phyloP scores from a whole-genome alignment of 2,113 vertebrate species.

The Glaucomys volans region DNA sequence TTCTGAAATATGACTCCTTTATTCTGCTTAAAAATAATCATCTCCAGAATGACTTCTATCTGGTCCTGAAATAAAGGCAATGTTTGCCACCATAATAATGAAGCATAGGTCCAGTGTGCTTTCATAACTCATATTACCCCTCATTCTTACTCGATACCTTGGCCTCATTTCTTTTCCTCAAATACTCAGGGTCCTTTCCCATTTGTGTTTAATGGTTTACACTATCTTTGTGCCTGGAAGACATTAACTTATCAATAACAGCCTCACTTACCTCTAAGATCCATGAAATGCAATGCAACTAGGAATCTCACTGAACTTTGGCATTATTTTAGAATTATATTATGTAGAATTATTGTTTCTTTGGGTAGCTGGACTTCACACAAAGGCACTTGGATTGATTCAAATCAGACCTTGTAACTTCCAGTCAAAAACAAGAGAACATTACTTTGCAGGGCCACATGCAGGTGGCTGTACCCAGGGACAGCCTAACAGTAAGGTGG shows the following conservation, averaged over 20 bases:
- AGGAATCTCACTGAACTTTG: neutral
- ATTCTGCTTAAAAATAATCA: neutral
- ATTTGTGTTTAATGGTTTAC: neutral
- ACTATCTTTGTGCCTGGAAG: neutral
- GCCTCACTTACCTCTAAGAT: neutral
- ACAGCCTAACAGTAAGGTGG: neutral
- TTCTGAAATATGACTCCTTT: neutral
- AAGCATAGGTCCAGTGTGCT: neutral
- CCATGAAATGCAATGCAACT: neutral
- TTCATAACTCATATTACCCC: neutral
- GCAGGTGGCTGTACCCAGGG: neutral
- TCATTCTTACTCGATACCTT: neutral
- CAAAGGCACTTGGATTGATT: neutral
- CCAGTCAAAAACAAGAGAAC: neutral
- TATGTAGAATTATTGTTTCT: neutral
- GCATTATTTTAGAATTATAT: neutral
- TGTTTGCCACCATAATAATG: neutral
- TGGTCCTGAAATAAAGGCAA: neutral
- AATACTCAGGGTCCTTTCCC: neutral
- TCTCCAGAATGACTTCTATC: neutral
- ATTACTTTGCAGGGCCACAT: neutral
- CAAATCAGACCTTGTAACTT: neutral
- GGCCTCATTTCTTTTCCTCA: neutral
- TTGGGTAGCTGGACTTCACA: neutral
- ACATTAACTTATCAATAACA: neutral